A percentile compares a stretch with the other conserved stretches of the same genome.
Evolutionary conservation across 1,140 invertebrate genomes (phyloP).

Genomic region (Hydropsyche tenuis): DNA sequence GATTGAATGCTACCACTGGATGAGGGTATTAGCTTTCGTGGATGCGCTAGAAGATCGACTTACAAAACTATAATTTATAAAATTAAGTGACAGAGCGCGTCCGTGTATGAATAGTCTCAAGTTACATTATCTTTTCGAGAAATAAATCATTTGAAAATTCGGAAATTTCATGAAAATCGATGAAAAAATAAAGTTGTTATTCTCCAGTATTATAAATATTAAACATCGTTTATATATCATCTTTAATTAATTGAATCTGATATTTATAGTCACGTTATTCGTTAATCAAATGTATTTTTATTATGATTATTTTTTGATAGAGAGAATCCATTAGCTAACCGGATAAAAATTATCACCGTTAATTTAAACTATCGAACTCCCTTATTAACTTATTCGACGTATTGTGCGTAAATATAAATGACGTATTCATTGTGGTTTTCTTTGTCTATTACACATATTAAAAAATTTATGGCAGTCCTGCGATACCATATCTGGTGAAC

Average conservation of each 20-base stretch:
- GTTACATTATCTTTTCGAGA: too few relatives aligned
- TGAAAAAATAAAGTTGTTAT: too few relatives aligned
- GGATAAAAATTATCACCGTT: conserved; percentile 31
- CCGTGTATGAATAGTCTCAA: not conserved
- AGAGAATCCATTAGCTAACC: too few relatives aligned
- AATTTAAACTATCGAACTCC: conserved; percentile 5
- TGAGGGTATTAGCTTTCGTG: conserved; percentile 32
- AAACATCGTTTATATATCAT: too few relatives aligned
- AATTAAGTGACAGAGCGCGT: not conserved
- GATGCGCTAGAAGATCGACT: conserved; percentile 26
- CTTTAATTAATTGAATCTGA: too few relatives aligned
- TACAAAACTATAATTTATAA: conserved; percentile 36
- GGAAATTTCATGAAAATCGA: too few relatives aligned
- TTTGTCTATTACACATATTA: conserved; percentile 49
- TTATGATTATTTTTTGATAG: too few relatives aligned
- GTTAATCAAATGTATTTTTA: too few relatives aligned
- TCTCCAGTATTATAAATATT: too few relatives aligned
- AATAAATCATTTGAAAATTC: too few relatives aligned
- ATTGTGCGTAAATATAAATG: not conserved
- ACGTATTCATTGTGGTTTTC: conserved; percentile 16
- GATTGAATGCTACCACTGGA: conserved; percentile 42
- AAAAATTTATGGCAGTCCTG: conserved; percentile 45
- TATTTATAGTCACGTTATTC: too few relatives aligned
- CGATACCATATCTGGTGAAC: conserved; percentile 41
- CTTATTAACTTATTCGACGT: not conserved